A percentile compares a stretch with the other conserved stretches of the same genome.
Conservation (phyloP, 2,113 vertebrate species). For the Seriola aureovittata region DNA sequence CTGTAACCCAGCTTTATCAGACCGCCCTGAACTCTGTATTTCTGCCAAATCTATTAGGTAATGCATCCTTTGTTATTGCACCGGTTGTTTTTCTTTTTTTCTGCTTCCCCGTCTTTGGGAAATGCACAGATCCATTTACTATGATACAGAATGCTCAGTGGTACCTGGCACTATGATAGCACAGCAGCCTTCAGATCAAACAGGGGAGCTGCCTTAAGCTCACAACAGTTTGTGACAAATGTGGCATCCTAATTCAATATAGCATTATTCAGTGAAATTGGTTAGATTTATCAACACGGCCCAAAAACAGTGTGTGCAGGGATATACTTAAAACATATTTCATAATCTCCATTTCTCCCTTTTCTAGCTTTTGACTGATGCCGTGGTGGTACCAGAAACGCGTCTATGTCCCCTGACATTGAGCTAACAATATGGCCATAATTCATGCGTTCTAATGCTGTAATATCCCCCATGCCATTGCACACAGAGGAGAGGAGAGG, state of each 20-base stretch:
- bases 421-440: slow-evolving; percentile 66
- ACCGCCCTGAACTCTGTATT: slow-evolving; percentile 74
- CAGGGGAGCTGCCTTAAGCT: slow-evolving; percentile 27
- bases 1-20: slow-evolving; percentile 83
- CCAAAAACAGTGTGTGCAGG: slow-evolving; percentile 30
- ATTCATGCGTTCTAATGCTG: slow-evolving; percentile 72
- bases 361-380: slow-evolving; percentile 46
- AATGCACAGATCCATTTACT: slow-evolving; percentile 62
- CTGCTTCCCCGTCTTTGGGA: slow-evolving; percentile 43
- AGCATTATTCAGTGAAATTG: slow-evolving; percentile 48
- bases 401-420: slow-evolving; percentile 62
- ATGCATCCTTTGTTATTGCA: slow-evolving; percentile 84
- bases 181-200: slow-evolving; percentile 56
- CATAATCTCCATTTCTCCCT: slow-evolving; percentile 19
- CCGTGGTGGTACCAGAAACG: slow-evolving; percentile 30
- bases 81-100: slow-evolving; percentile 50
- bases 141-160: slow-evolving; percentile 31
- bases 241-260: slow-evolving; percentile 37
- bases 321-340: slow-evolving; percentile 44
- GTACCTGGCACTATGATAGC: slow-evolving; percentile 35
- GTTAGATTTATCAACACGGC: slow-evolving; percentile 46
- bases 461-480: slow-evolving; percentile 74
- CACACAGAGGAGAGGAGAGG: slow-evolving; percentile 66
- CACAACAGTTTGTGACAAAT: slow-evolving; percentile 56
- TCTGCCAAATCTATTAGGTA: slow-evolving; percentile 88